These are phyloP conservation scores for Tribolium castaneum DNA, from an alignment of 1,140 invertebrate genomes.

Conservation along the genomic window DNA sequence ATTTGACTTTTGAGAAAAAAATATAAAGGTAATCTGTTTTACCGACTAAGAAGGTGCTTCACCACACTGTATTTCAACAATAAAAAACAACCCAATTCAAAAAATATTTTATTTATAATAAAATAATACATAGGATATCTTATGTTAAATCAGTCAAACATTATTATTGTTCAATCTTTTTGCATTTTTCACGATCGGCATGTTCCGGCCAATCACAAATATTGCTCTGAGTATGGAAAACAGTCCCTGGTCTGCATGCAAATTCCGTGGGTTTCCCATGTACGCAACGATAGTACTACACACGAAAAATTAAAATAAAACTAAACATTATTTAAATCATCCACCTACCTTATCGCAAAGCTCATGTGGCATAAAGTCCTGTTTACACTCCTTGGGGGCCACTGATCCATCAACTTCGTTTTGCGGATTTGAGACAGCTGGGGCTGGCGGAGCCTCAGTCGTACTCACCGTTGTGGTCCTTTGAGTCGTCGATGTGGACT, in stretches of 20 bases:
- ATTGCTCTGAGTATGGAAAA: conserved; percentile 76
- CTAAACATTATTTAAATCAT: conserved; percentile 27
- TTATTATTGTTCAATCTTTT: conserved; percentile 46
- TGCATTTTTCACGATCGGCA: conserved; percentile 72
- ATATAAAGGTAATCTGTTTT: no score
- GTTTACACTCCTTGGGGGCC: conserved; percentile 49
- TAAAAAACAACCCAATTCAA: not conserved
- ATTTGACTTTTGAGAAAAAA: no score
- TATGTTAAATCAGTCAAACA: conserved; percentile 30
- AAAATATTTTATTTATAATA: not conserved
- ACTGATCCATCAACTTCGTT: conserved; percentile 52
- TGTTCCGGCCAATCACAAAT: conserved; percentile 85
- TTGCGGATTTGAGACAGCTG: conserved; percentile 34
- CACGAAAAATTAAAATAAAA: conserved; percentile 42
- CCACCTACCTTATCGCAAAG: conserved; percentile 71
- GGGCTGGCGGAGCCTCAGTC: conserved; percentile 44
- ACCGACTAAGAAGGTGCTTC: no score
- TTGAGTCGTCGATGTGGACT: conserved; percentile 62
- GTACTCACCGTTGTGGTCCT: conserved; percentile 52
- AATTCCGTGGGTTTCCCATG: conserved; percentile 79
- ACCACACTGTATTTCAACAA: no score
- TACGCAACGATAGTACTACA: conserved; percentile 84
- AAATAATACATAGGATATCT: not conserved
- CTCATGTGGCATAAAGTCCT: conserved; percentile 75
- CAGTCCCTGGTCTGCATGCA: conserved; percentile 76